These are phyloP conservation scores for Aurelia aurita DNA, from an alignment of 30 jellyfish, hydroid and myxozoan species.

Conservation along the genomic window DNA sequence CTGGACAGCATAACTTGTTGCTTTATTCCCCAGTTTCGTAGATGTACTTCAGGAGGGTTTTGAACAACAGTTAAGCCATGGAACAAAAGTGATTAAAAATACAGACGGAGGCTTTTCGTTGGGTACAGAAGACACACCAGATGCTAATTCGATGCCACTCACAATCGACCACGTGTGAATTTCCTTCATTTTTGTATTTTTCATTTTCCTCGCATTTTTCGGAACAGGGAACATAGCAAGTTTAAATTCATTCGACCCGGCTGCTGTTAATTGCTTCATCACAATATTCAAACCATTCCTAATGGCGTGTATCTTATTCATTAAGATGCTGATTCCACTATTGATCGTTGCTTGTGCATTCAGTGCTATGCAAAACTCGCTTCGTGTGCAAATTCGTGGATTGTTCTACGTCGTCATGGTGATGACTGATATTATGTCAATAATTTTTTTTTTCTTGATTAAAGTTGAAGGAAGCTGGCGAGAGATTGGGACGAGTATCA, in stretches of 20 bases:
- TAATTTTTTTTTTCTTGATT: conserved; percentile 80
- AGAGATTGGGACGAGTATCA: conserved; percentile 91
- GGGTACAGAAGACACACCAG: not conserved
- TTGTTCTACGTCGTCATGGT: conserved; percentile 75
- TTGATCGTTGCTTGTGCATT: conserved; percentile 68
- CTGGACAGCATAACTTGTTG: too few relatives aligned
- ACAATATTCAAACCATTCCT: conserved; percentile 79
- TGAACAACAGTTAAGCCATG: conserved; percentile 31
- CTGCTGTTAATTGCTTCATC: conserved; percentile 79
- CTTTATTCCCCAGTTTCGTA: too few relatives aligned
- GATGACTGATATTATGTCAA: conserved; percentile 87
- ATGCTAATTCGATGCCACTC: not conserved
- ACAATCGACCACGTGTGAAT: conserved; percentile 70
- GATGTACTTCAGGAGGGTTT: too few relatives aligned
- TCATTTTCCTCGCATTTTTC: conserved; percentile 77
- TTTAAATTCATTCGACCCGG: conserved; percentile 84
- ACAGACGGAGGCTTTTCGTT: not conserved
- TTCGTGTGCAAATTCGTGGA: conserved; percentile 66
- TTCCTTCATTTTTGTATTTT: conserved; percentile 59
- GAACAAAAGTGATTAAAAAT: not conserved
- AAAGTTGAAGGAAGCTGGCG: conserved; percentile 95
- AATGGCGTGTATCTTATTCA: conserved; percentile 69
- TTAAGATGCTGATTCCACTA: conserved; percentile 78
- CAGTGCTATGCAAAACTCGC: conserved; percentile 65
- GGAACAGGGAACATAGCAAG: conserved; percentile 98